Percentiles rank a stretch among this genome's conserved stretches.
Evolutionary conservation across 2,113 vertebrate species (phyloP).

Genomic region (Ancistrus triradiatus): DNA sequence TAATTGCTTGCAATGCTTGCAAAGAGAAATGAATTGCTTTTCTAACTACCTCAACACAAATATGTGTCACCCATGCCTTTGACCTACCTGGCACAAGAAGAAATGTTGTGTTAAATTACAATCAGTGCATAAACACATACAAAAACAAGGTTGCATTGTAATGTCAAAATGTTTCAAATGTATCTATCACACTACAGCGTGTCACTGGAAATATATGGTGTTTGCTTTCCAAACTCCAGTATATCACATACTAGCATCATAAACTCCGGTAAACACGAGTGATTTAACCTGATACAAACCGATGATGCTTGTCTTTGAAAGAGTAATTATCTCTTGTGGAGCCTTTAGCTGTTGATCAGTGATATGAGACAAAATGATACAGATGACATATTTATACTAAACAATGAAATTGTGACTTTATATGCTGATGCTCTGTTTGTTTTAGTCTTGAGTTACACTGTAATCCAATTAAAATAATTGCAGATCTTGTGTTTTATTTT

Average conservation of each 20-base stretch:
- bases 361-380: constrained; percentile 26
- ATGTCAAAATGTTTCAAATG: too few relatives aligned
- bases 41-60: constrained; percentile 15
- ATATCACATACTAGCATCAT: constrained; percentile 2
- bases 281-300: constrained; percentile 11
- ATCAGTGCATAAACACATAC: too few relatives aligned
- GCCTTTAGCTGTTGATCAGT: constrained; percentile 20
- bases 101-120: constrained; percentile 26
- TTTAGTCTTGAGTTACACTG: constrained; percentile 50
- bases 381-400: constrained; percentile 50
- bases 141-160: too few relatives aligned
- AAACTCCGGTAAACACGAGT: constrained; percentile 8
- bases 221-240: neutral
- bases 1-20: constrained; percentile 33
- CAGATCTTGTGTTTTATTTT: constrained; percentile 56
- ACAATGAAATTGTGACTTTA: constrained; percentile 44
- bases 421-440: constrained; percentile 47
- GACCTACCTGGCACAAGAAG: constrained; percentile 37
- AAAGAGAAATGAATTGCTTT: constrained; percentile 39
- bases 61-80: constrained; percentile 37
- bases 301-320: constrained; percentile 17
- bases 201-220: neutral
- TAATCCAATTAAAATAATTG: constrained; percentile 53
- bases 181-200: too few relatives aligned
- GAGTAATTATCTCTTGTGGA: constrained; percentile 7